Percentiles rank a stretch among this genome's conserved stretches.
These are phyloP conservation scores for Agapornis canus DNA, from an alignment of 2,797 vertebrate species.

Conservation along the genomic window DNA sequence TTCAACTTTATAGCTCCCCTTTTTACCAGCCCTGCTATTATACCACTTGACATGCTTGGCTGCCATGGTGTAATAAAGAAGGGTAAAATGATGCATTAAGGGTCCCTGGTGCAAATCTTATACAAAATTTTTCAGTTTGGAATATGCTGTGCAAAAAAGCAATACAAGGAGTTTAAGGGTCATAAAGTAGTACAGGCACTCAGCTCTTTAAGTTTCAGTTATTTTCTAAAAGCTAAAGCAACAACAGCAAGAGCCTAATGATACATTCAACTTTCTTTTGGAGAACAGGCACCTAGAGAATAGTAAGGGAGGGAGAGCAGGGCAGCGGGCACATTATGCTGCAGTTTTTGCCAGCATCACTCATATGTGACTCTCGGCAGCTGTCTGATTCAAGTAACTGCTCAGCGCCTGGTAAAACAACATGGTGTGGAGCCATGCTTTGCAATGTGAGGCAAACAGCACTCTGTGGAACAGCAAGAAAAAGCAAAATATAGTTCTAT, in stretches of 20 bases:
- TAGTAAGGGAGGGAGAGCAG: neutral
- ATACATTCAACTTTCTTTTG: neutral
- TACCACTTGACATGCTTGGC: constrained; percentile 6
- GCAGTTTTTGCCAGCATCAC: neutral
- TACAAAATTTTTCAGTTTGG: neutral
- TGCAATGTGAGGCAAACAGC: neutral
- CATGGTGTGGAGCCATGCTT: constrained; percentile 18
- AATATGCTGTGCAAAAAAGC: neutral
- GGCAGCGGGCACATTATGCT: neutral
- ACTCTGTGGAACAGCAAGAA: constrained; percentile 1
- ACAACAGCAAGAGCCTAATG: neutral
- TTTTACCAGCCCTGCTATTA: constrained; percentile 2
- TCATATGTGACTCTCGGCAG: neutral
- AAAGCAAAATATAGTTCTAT: neutral
- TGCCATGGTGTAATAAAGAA: neutral
- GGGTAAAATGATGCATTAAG: constrained; percentile 9
- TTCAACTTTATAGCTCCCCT: constrained; percentile 1
- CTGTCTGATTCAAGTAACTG: constrained; percentile 36
- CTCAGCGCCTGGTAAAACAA: constrained; percentile 16
- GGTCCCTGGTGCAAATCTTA: neutral
- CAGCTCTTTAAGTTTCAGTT: neutral
- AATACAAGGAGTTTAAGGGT: neutral
- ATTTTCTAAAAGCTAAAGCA: constrained; percentile 32
- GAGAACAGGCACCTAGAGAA: neutral
- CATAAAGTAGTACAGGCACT: neutral